Evolutionary conservation across 2,797 vertebrate genomes (phyloP).

Genomic region (Channallabes apus): DNA sequence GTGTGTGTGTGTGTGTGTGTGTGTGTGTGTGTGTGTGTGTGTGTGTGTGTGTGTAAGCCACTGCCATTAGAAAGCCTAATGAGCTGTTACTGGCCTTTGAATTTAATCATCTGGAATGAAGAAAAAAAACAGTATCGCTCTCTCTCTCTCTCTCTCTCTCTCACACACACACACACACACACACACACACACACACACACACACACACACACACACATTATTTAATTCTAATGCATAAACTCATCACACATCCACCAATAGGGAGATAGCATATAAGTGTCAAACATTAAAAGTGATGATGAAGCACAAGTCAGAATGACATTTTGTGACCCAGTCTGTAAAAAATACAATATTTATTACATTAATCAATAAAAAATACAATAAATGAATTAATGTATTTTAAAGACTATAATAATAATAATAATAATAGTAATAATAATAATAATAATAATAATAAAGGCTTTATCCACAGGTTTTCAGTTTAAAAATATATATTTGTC

Average conservation of each 20-base stretch:
- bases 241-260: not conserved
- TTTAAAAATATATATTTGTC: not conserved
- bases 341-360: too few species aligned
- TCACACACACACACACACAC: not conserved
- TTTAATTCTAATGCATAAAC: conserved; percentile 15
- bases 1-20: too few species aligned
- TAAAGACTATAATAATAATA: too few species aligned
- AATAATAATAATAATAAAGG: too few species aligned
- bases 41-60: conserved; percentile 10
- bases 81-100: conserved; percentile 17
- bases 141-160: not conserved
- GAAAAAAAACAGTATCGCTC: not conserved
- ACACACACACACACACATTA: not conserved
- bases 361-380: too few species aligned
- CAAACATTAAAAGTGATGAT: not conserved
- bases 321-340: not conserved
- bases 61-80: conserved; percentile 23
- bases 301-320: not conserved
- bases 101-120: conserved; percentile 29
- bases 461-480: not conserved
- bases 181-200: not conserved
- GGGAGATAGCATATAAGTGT: too few species aligned
- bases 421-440: too few species aligned
- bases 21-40: not conserved
- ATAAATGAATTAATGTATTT: too few species aligned